phyloP scores from a whole-genome alignment of 2,888 invertebrate genomes.

The Hydraecia micacea region DNA sequence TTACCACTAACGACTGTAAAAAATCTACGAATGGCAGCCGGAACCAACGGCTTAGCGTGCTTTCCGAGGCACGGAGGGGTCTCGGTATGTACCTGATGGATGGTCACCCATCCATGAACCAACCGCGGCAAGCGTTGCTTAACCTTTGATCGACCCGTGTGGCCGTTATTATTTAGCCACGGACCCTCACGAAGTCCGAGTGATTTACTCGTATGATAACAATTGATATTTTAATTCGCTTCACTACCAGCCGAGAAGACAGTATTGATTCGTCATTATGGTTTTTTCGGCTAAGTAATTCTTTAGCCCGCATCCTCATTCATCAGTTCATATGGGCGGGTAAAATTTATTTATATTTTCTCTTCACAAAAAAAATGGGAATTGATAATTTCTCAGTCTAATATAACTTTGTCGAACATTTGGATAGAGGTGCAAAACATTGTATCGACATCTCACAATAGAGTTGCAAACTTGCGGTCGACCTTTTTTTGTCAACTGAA shows the following conservation, averaged over 20 bases:
- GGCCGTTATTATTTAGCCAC: neutral
- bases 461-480: neutral
- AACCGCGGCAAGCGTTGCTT: neutral
- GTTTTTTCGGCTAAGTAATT: neutral
- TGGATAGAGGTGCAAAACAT: neutral
- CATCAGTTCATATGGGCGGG: neutral
- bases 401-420: neutral
- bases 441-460: constrained; percentile 7
- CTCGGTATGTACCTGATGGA: too few species aligned
- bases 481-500: constrained; percentile 12
- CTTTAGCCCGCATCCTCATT: constrained; percentile 5
- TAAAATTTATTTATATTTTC: constrained; percentile 5
- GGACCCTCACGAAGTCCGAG: neutral
- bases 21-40: neutral
- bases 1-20: neutral
- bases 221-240: constrained; percentile 17
- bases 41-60: neutral
- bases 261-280: neutral
- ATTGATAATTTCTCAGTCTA: neutral
- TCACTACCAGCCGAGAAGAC: neutral
- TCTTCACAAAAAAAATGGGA: constrained; percentile 2
- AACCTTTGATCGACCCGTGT: neutral
- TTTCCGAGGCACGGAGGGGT: neutral
- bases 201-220: neutral
- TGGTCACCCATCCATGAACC: too few species aligned